Percentiles rank a stretch among this genome's conserved stretches.
Evolutionary conservation across 2,888 invertebrate genomes (phyloP).

Genomic region (Macaria liturata): DNA sequence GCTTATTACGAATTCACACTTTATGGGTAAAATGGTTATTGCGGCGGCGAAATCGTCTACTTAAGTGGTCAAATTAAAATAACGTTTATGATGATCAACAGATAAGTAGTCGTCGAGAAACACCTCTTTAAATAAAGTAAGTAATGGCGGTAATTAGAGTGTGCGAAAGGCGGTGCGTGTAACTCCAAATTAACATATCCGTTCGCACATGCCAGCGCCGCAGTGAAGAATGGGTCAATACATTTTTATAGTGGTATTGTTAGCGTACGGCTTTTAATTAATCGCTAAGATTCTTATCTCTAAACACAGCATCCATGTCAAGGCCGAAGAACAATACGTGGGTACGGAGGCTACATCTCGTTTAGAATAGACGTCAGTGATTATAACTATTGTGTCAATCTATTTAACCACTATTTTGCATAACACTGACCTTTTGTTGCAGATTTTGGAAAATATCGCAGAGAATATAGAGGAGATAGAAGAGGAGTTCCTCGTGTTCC

Average conservation of each 20-base stretch:
- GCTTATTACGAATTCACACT: constrained; percentile 38
- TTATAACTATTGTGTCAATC: constrained; percentile 30
- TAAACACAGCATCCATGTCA: constrained; percentile 68
- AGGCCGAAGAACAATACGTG: constrained; percentile 68
- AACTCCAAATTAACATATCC: constrained; percentile 28
- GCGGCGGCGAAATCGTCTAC: constrained; percentile 23
- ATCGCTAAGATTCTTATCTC: constrained; percentile 67
- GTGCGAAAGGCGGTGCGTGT: constrained; percentile 23
- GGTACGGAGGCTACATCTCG: constrained; percentile 48
- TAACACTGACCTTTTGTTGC: constrained; percentile 24
- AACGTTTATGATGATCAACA: constrained; percentile 36
- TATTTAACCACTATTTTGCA: constrained; percentile 11
- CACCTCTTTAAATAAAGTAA: constrained; percentile 30
- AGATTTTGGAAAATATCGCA: constrained; percentile 89
- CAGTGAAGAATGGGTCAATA: constrained; percentile 39
- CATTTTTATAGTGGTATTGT: constrained; percentile 63
- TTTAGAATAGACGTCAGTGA: constrained; percentile 47
- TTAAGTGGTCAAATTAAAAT: constrained; percentile 34
- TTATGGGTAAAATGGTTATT: constrained; percentile 22
- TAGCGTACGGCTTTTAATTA: constrained; percentile 60
- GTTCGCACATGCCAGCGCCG: constrained; percentile 31
- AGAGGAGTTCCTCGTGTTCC: constrained; percentile 89
- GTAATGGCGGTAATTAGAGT: constrained; percentile 34
- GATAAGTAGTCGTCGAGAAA: constrained; percentile 29
- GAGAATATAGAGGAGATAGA: constrained; percentile 93